These are phyloP conservation scores for Drosophila yooni DNA, from an alignment of 2,888 invertebrate genomes.

Conservation along the genomic window DNA sequence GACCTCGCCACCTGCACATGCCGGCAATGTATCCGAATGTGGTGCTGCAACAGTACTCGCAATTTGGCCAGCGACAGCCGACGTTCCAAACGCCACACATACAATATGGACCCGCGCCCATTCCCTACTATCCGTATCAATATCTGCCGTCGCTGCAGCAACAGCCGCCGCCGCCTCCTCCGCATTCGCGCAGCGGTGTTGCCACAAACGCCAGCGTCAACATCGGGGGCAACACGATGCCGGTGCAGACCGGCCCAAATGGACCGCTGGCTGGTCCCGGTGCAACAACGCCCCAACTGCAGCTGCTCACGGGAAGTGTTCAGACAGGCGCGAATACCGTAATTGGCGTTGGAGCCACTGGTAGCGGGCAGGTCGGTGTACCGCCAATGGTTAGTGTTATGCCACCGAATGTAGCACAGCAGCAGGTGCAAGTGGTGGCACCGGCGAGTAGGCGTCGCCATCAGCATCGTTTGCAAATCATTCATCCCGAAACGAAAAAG, in stretches of 20 bases:
- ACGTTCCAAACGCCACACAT: constrained; percentile 73
- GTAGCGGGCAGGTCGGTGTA: constrained; percentile 74
- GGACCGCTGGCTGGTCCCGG: constrained; percentile 77
- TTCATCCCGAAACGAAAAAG: constrained; percentile 86
- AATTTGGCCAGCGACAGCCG: constrained; percentile 76
- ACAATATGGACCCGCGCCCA: constrained; percentile 71
- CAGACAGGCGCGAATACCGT: constrained; percentile 85
- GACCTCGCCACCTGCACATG: constrained; percentile 76
- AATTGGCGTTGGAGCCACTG: constrained; percentile 82
- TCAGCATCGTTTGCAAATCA: constrained; percentile 84
- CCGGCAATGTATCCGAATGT: constrained; percentile 80
- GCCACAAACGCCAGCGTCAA: constrained; percentile 71
- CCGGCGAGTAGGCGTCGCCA: constrained; percentile 78
- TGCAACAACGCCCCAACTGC: constrained; percentile 72
- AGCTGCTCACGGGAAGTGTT: constrained; percentile 71
- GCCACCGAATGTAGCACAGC: constrained; percentile 58
- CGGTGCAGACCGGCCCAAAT: constrained; percentile 80
- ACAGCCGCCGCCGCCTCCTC: constrained; percentile 75
- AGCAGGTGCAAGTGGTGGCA: constrained; percentile 54
- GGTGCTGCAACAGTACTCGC: constrained; percentile 76
- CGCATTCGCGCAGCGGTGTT: constrained; percentile 77
- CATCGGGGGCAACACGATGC: constrained; percentile 65
- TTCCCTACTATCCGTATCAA: constrained; percentile 68
- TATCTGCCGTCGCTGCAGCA: constrained; percentile 66
- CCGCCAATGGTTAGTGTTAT: constrained; percentile 75